Conservation (phyloP, 2,113 vertebrate genomes). For the Ameiurus melas region DNA sequence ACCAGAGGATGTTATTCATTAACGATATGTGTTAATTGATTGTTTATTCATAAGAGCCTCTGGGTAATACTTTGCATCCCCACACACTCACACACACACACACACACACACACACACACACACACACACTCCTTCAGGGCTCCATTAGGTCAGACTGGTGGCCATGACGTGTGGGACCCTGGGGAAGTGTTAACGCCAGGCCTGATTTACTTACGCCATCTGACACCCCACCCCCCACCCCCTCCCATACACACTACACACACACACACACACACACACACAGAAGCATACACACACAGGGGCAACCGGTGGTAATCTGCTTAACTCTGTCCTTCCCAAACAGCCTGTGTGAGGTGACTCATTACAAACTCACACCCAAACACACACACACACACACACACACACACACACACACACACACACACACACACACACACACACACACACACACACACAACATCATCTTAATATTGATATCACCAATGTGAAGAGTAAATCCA, state of each 20-base stretch:
- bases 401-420: no score
- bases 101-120: constrained; percentile 11
- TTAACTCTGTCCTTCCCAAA: not conserved
- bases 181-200: constrained; percentile 87
- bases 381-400: constrained; percentile 8
- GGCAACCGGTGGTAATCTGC: constrained; percentile 32
- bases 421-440: no score
- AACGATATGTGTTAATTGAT: constrained; percentile 64
- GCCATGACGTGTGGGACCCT: constrained; percentile 85
- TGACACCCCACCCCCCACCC: constrained; percentile 65
- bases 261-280: constrained; percentile 44
- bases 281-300: not conserved
- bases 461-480: not conserved
- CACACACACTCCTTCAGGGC: constrained; percentile 56
- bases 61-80: constrained; percentile 43
- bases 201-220: constrained; percentile 84
- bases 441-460: no score
- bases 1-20: constrained; percentile 61
- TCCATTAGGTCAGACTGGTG: constrained; percentile 90
- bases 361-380: not conserved
- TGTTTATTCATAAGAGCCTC: constrained; percentile 61
- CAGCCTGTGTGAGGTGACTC: not conserved
- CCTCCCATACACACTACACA: constrained; percentile 37
- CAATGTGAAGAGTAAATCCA: not conserved
- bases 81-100: constrained; percentile 2